A percentile compares a stretch with the other conserved stretches of the same genome.
Conservation (phyloP, 2,797 vertebrate genomes). For the Anguilla obscura region DNA sequence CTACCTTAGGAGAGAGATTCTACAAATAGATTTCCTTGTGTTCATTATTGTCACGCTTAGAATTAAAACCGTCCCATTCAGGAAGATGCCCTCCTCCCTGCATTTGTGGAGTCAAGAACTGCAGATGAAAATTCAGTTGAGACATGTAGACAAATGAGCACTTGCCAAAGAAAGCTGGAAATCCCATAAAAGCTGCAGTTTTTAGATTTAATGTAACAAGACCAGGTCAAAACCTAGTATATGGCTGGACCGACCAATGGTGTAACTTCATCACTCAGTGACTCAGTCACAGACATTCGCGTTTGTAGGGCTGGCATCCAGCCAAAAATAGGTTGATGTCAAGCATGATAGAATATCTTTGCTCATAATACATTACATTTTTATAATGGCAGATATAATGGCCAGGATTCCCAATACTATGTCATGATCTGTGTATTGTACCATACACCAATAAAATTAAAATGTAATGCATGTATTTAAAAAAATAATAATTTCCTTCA, state of each 20-base stretch:
- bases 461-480: background rate
- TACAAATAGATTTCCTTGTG: background rate
- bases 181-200: background rate
- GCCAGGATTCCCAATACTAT: background rate
- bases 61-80: background rate
- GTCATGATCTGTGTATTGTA: background rate
- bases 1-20: background rate
- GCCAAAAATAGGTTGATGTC: background rate
- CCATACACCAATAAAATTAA: background rate
- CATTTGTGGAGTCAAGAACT: background rate
- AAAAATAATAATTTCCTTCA: constrained; percentile 28
- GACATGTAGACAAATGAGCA: background rate
- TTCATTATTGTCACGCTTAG: background rate
- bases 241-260: too few relatives aligned
- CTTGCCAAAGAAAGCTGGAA: background rate
- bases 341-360: background rate
- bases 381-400: background rate
- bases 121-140: background rate
- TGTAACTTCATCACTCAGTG: too few relatives aligned
- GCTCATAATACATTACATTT: background rate
- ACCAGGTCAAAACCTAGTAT: too few relatives aligned
- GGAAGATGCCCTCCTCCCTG: background rate
- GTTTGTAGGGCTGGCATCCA: too few relatives aligned
- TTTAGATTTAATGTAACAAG: background rate
- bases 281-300: too few relatives aligned